These are phyloP conservation scores for Ischnus inquisitorius DNA, from an alignment of 2,888 invertebrate species.

Conservation along the genomic window DNA sequence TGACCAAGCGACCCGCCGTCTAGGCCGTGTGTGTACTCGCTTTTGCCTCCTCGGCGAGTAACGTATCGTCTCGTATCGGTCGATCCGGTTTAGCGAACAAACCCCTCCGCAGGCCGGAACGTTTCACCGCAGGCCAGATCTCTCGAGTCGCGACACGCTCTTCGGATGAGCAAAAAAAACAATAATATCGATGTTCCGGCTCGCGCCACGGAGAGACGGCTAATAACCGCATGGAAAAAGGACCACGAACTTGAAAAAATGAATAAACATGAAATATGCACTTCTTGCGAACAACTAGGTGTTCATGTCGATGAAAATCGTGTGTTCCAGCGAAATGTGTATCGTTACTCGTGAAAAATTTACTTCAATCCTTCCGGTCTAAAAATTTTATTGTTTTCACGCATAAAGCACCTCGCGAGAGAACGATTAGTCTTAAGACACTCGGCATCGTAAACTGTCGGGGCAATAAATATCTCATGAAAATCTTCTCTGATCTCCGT, in stretches of 20 bases:
- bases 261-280: not conserved
- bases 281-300: not conserved
- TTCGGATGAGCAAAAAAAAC: slow-evolving; percentile 38
- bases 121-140: slow-evolving; percentile 48
- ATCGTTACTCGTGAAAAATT: too few species aligned
- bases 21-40: slow-evolving; percentile 73
- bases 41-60: slow-evolving; percentile 49
- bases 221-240: slow-evolving; percentile 16
- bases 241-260: not conserved
- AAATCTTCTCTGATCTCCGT: slow-evolving; percentile 6
- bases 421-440: not conserved
- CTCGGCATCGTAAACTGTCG: slow-evolving; percentile 15
- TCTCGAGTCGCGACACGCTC: slow-evolving; percentile 53
- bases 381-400: not conserved
- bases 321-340: not conserved
- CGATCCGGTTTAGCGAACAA: slow-evolving; percentile 61
- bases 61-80: slow-evolving; percentile 12
- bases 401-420: not conserved
- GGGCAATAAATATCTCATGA: slow-evolving; percentile 7
- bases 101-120: slow-evolving; percentile 33
- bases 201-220: slow-evolving; percentile 30
- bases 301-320: not conserved
- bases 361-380: not conserved
- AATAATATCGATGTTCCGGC: slow-evolving; percentile 21
- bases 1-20: slow-evolving; percentile 79